A percentile compares a stretch with the other conserved stretches of the same genome.
Conservation (phyloP, 2,797 vertebrate species). For the Carcharodon carcharias region DNA sequence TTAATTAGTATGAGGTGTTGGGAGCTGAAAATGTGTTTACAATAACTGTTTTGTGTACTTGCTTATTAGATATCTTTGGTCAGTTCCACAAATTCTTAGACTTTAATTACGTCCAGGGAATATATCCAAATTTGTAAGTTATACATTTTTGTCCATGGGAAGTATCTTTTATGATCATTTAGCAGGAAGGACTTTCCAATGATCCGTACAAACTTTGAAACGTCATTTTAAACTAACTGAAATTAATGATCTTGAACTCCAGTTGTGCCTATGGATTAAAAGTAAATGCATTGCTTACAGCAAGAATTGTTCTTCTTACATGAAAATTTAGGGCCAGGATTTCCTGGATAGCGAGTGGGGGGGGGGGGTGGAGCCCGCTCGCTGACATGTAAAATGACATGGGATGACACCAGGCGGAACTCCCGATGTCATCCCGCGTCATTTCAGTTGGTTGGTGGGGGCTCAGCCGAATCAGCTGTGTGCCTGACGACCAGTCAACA, state of each 20-base stretch:
- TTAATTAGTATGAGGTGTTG: background rate
- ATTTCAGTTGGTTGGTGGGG: too few species aligned
- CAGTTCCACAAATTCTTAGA: background rate
- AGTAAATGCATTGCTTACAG: background rate
- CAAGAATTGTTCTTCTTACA: background rate
- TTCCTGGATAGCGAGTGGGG: too few species aligned
- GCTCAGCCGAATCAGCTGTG: too few species aligned
- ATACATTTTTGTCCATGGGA: background rate
- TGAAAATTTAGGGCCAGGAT: background rate
- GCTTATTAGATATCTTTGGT: background rate
- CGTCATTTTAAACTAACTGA: background rate
- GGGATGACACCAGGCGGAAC: too few species aligned
- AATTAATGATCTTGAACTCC: background rate
- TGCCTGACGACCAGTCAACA: too few species aligned
- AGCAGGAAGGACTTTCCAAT: background rate
- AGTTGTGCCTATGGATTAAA: background rate
- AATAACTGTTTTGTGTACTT: background rate
- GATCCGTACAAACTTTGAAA: background rate
- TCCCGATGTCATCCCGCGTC: too few species aligned
- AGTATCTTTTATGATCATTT: background rate
- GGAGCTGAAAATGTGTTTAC: background rate
- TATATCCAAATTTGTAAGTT: background rate
- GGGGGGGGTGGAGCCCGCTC: too few species aligned
- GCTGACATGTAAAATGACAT: too few species aligned
- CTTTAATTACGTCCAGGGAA: background rate